Evolutionary conservation across 2,113 vertebrate genomes (phyloP), one percentile per base, ranked within the genome.

Genomic region (Lepus americanus): DNA sequence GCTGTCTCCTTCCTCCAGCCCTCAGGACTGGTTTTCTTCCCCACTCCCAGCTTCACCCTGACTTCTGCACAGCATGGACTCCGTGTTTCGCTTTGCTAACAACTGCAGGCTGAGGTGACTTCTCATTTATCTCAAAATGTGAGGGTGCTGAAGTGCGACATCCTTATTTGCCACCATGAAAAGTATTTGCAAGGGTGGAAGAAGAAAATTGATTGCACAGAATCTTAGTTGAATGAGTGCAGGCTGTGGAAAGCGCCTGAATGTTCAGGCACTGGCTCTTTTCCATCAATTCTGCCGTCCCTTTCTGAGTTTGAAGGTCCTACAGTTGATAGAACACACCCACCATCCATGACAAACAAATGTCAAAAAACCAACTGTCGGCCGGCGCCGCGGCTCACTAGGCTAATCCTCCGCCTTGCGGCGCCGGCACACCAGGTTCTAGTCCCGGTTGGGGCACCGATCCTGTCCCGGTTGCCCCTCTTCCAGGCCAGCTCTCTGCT

Each of bases 121-220:
- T 61, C 79, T 94, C 70, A 76, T 92, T 96, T 92, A 83, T 89
- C 44, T 53, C 61, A 64, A 53, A 63, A 91, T n/a, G 17, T 1
- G 19, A 69, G 69, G 33, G 53, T 85, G 69, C 69, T 85, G 82
- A 36, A 23, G 17, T 78, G 79, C 94, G 86, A 66, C 27, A 36
- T 92, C 22, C 72, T 82, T 80, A 67, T 91, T 89, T 87, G 82
- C 51, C 61, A 61, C 79, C 33, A 2, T 67, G 89, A 86, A 51
- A 82, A 83, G 51, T 70, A 76, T 76, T 63, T 95, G 74, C 85
- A 85, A 72, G 5, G 29, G 69, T 4, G 23, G n/a, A 81, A 66
- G 55, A 44, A 74, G 55, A 79, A 90, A 90, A 49, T 7, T 59
- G 73, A 95, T 53, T 51, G 23, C 33, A 9, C 55, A 80, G 36